Percentiles rank a stretch among this genome's conserved stretches.
Evolutionary conservation across 2,113 vertebrate species (phyloP).

Genomic region (Peromyscus californicus): DNA sequence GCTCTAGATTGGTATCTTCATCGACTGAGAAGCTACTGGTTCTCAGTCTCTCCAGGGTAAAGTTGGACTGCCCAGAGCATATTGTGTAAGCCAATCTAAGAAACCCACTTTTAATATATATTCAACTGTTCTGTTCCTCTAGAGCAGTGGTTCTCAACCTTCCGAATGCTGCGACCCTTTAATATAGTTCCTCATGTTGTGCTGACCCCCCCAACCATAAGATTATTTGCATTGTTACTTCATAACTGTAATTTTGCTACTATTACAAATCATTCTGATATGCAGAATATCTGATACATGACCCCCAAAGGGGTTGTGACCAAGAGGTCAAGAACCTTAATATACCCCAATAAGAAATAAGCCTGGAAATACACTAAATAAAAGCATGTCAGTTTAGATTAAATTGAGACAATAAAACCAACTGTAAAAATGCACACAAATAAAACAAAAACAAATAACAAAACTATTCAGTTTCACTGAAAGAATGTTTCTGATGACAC

Average conservation of each 20-base stretch:
- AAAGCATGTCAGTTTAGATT: slow-evolving; percentile 50
- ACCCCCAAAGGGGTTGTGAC: neutral
- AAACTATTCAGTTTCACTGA: slow-evolving; percentile 5
- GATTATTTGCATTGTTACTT: neutral
- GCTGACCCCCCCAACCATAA: neutral
- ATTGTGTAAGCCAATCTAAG: neutral
- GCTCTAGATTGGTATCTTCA: neutral
- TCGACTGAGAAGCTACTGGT: neutral
- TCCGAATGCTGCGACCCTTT: neutral
- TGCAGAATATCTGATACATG: neutral
- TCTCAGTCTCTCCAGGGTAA: neutral
- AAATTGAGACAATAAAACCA: slow-evolving; percentile 49
- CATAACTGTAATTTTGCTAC: neutral
- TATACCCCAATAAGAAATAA: neutral
- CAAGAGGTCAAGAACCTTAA: neutral
- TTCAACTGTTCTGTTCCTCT: neutral
- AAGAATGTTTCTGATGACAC: slow-evolving; percentile 20
- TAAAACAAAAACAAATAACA: neutral
- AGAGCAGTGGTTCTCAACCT: neutral
- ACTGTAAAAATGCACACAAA: neutral
- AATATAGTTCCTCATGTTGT: neutral
- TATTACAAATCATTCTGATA: neutral
- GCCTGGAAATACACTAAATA: slow-evolving; percentile 46
- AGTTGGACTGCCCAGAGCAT: neutral
- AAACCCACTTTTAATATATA: neutral